Conservation (phyloP, 2,113 vertebrate species). For the Desmodus rotundus region DNA sequence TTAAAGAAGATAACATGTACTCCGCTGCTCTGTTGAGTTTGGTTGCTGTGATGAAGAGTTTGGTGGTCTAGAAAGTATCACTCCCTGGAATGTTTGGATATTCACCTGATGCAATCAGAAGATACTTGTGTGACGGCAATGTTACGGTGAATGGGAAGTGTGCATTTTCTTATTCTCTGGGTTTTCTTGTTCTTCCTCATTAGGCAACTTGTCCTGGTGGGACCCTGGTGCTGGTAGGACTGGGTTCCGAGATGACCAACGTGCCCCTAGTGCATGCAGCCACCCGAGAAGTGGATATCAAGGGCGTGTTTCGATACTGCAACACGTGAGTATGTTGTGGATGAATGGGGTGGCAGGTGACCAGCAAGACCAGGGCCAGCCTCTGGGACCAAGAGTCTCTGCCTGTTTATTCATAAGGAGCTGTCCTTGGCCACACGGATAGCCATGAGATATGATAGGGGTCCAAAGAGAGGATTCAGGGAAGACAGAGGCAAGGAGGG, state of each 20-base stretch:
- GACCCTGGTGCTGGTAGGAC: slow-evolving; percentile 91
- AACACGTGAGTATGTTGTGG: slow-evolving; percentile 89
- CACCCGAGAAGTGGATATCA: slow-evolving; percentile 92
- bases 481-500: background rate
- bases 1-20: background rate
- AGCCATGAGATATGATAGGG: background rate
- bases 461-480: background rate
- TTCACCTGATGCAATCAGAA: background rate
- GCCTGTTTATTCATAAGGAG: slow-evolving; percentile 1
- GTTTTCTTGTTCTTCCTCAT: background rate
- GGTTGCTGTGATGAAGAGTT: background rate
- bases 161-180: background rate
- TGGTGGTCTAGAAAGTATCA: background rate
- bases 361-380: background rate
- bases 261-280: slow-evolving; percentile 89
- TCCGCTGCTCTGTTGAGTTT: background rate
- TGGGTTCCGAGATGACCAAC: slow-evolving; percentile 86
- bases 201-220: slow-evolving; percentile 93
- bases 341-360: background rate
- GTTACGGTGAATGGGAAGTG: background rate
- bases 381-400: background rate
- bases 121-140: background rate
- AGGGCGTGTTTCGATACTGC: slow-evolving; percentile 95
- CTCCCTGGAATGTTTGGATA: background rate
- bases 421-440: background rate